Percentiles rank a stretch among this genome's conserved stretches.
Evolutionary conservation across 2,797 vertebrate species (phyloP).

Genomic region (Poeciliopsis paucimaculata): DNA sequence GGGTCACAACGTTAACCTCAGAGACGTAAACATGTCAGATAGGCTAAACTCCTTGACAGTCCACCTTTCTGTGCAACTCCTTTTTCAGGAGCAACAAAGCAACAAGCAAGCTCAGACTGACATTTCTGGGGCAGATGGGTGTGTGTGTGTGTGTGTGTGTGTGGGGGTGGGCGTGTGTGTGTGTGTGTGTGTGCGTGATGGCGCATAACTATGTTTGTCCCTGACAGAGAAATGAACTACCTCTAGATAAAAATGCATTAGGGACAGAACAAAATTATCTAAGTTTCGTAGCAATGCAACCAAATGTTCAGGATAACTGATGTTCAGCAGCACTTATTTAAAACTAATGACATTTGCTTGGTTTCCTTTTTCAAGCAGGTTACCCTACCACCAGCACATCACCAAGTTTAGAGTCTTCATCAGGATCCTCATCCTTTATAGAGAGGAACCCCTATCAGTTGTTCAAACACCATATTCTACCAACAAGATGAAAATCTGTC

Average conservation of each 20-base stretch:
- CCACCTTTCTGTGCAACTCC: constrained; percentile 44
- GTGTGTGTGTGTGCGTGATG: constrained; percentile 1
- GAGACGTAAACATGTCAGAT: constrained; percentile 55
- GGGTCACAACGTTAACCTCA: constrained; percentile 28
- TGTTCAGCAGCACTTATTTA: neutral
- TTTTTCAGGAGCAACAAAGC: constrained; percentile 48
- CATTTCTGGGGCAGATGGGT: constrained; percentile 69
- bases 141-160: constrained; percentile 11
- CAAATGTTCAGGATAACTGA: neutral
- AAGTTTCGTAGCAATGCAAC: neutral
- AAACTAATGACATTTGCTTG: neutral
- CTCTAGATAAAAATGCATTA: constrained; percentile 18
- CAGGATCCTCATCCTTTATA: neutral
- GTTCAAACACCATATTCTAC: neutral
- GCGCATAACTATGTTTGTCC: constrained; percentile 21
- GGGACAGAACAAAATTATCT: constrained; percentile 1
- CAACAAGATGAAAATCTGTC: neutral
- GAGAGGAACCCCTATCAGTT: neutral
- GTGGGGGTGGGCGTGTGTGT: neutral
- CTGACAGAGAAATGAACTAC: constrained; percentile 18
- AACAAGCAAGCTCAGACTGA: constrained; percentile 60
- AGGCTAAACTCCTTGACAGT: constrained; percentile 49
- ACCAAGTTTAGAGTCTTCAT: neutral
- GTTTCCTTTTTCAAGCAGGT: neutral
- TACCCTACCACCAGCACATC: neutral